These are phyloP conservation scores for Agrochola macilenta DNA, from an alignment of 2,888 invertebrate genomes.

Conservation along the genomic window DNA sequence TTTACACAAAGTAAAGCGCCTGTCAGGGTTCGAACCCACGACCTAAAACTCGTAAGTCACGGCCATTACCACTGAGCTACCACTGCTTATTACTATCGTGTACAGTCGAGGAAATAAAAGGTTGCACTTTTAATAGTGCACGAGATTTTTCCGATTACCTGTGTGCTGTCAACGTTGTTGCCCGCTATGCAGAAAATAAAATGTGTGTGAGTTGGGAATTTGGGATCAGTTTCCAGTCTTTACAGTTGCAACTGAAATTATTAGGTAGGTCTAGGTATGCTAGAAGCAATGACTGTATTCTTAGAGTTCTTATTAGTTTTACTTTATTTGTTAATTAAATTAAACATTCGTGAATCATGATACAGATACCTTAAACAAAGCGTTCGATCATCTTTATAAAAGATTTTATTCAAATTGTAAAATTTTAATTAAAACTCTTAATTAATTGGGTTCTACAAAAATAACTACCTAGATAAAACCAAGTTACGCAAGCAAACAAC, in stretches of 20 bases:
- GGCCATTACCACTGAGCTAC: too few relatives aligned
- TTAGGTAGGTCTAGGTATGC: not conserved
- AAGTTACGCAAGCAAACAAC: slow-evolving; percentile 34
- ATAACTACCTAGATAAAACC: slow-evolving; percentile 1
- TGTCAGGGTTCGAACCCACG: too few relatives aligned
- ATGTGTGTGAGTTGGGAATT: not conserved
- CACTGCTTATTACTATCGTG: not conserved
- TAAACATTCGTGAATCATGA: not conserved
- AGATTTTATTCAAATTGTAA: slow-evolving; percentile 27
- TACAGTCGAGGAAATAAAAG: not conserved
- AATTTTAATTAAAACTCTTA: slow-evolving; percentile 26
- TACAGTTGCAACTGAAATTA: not conserved
- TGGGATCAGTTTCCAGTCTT: not conserved
- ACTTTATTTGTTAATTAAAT: not conserved
- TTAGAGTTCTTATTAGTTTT: not conserved
- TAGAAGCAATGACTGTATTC: not conserved
- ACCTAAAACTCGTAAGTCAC: too few relatives aligned
- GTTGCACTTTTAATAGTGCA: not conserved
- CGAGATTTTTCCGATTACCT: not conserved
- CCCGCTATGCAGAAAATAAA: not conserved
- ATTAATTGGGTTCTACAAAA: slow-evolving; percentile 29
- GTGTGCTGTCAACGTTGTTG: not conserved
- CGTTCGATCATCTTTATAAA: not conserved
- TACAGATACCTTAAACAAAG: not conserved
- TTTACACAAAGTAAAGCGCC: too few relatives aligned